These are phyloP conservation scores for Galemys pyrenaicus DNA, from an alignment of 2,113 vertebrate species.

Conservation along the genomic window DNA sequence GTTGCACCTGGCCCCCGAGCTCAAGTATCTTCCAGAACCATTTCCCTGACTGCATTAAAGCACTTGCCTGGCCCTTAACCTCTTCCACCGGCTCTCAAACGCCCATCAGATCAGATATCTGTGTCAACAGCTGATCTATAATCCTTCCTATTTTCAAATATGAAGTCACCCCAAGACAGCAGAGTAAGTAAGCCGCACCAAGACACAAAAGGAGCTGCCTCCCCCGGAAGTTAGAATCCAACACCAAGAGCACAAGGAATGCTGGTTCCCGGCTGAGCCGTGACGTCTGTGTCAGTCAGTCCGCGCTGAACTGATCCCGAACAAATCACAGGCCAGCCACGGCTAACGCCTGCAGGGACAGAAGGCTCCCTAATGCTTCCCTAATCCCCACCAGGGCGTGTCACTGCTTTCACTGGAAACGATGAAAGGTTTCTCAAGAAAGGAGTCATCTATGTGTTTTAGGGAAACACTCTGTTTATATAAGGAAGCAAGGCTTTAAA, in stretches of 20 bases:
- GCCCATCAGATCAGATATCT: not conserved
- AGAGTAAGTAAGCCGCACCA: not conserved
- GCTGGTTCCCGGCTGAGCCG: not conserved
- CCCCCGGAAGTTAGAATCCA: not conserved
- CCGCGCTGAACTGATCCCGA: not conserved
- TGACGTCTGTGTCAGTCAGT: rapidly evolving
- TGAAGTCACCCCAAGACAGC: not conserved
- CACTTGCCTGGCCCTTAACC: not conserved
- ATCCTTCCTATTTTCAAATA: not conserved
- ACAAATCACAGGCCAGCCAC: not conserved
- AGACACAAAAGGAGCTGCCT: not conserved
- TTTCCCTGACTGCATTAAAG: rapidly evolving
- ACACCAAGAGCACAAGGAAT: not conserved
- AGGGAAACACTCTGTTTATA: not conserved
- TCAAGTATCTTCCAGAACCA: rapidly evolving
- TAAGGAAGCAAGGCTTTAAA: not conserved
- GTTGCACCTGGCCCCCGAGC: not conserved
- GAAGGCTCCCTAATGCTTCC: not conserved
- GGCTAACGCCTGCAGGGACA: not conserved
- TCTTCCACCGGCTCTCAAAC: not conserved
- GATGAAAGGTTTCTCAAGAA: not conserved
- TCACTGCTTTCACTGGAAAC: not conserved
- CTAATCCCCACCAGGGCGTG: not conserved
- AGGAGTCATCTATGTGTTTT: not conserved
- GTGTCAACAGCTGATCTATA: not conserved